Base-by-base conservation (phyloP, 2,113 vertebrate genomes). In the Crotophaga sulcirostris region DNA sequence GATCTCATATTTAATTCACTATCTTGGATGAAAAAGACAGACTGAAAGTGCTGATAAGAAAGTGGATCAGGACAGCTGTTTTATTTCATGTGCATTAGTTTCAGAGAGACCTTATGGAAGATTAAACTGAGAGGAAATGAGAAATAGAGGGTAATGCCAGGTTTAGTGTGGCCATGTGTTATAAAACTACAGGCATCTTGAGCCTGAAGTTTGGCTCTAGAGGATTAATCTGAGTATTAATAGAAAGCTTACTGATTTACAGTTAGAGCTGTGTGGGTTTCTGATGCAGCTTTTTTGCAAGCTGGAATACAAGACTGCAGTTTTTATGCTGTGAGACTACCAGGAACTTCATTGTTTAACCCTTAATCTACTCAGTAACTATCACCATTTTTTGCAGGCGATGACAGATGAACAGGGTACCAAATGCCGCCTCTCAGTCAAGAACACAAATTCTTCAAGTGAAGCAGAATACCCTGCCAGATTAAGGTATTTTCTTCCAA, bases 11-110 rank as follows among this genome's bases (percentile, higher is more conserved):
- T 88, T 80, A 96, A 88, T 81, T 93, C 55, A 88, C 87, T 70
- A 67, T 62, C 81, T 54, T 77, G 55, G 89, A 97, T 86, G 83
- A 94, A 96, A 93, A 93, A 94, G 91, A 89, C 80, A 89, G 96
- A 90, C 77, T 94, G 60, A 84, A 88, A 91, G 93, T 94, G 80
- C 93, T 94, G 94, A 77, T 90, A 96, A 96, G 78, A 87, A 95
- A 97, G 92, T 36, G 77, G 67, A 91, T 85, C 38, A 86, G 69
- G 85, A 64, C 89, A 86, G 93, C 73, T 94, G 79, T 62, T 97
- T 93, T 87, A 79, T 91, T 93, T 91, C 87, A 84, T 69, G 83
- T 93, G 78, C 93, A 90, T 64, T 93, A 96, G 93, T 94, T 94
- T 79, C 74, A 92, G 67, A 20, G 51, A 68, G 72, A 93, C 77